Percentiles rank a stretch among this genome's conserved stretches.
These are phyloP conservation scores for Silurus meridionalis DNA, from an alignment of 2,113 vertebrate species.

Conservation along the genomic window DNA sequence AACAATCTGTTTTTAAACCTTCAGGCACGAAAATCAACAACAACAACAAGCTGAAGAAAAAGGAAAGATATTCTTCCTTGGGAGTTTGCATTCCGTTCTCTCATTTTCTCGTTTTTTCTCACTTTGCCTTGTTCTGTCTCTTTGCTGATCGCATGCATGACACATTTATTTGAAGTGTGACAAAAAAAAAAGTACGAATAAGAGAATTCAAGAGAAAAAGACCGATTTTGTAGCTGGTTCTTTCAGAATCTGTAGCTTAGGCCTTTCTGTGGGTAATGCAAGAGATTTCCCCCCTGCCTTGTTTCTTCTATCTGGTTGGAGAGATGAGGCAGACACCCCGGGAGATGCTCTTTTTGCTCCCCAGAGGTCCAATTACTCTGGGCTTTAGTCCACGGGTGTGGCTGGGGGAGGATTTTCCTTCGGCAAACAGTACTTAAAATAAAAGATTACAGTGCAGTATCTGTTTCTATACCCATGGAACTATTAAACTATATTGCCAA, in stretches of 20 bases:
- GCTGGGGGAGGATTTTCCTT: background rate
- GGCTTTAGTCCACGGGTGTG: conserved; percentile 63
- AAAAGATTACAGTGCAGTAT: background rate
- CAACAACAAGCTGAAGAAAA: background rate
- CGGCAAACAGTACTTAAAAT: conserved; percentile 18
- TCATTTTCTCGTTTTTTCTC: background rate
- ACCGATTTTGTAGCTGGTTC: background rate
- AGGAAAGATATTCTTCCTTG: background rate
- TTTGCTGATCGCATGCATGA: conserved; percentile 13
- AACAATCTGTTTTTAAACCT: conserved; percentile 15
- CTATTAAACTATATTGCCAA: background rate
- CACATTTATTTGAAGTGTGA: conserved; percentile 41
- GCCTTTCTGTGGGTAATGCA: background rate
- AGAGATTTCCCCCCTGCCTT: conserved; percentile 21
- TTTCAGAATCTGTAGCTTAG: background rate
- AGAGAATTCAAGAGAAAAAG: background rate
- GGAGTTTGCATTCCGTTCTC: conserved; percentile 20
- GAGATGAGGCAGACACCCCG: conserved; percentile 53
- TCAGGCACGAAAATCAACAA: background rate
- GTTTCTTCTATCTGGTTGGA: conserved; percentile 27
- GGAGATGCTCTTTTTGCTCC: conserved; percentile 52
- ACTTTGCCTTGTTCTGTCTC: background rate
- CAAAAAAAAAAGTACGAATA: background rate
- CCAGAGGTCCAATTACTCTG: conserved; percentile 68
- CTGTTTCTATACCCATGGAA: background rate